Evolutionary conservation across 2,113 vertebrate species (phyloP).

Genomic region (Daboia siamensis): DNA sequence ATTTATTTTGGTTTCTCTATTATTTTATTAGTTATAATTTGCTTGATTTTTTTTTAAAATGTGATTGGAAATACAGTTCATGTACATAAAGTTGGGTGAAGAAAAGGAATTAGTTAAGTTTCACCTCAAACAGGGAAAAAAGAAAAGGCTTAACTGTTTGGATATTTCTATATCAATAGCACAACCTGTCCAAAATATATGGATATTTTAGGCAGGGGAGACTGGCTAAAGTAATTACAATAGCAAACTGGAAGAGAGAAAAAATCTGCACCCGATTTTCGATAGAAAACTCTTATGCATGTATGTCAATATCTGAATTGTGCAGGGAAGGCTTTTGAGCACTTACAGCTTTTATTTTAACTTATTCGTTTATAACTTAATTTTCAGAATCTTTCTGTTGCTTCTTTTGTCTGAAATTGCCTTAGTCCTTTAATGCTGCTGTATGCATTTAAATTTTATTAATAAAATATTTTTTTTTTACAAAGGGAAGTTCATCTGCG

Average conservation of each 20-base stretch:
- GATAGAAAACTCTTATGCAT: not conserved
- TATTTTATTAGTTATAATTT: constrained; percentile 36
- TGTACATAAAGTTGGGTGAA: not conserved
- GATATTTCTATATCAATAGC: constrained; percentile 49
- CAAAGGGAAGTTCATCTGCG: constrained; percentile 45
- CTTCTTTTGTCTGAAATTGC: not conserved
- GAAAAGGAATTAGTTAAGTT: not conserved
- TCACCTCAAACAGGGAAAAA: constrained; percentile 33
- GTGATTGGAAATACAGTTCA: constrained; percentile 16
- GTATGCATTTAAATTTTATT: not conserved
- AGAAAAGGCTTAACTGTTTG: constrained; percentile 38
- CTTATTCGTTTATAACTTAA: not conserved
- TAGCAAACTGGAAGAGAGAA: not conserved
- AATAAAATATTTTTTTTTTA: not conserved
- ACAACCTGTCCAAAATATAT: not conserved
- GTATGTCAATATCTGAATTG: not conserved
- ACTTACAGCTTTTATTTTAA: not conserved
- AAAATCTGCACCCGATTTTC: not conserved
- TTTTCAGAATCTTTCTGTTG: not conserved
- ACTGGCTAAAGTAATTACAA: not conserved
- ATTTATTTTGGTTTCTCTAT: constrained; percentile 51
- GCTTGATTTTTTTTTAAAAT: constrained; percentile 37
- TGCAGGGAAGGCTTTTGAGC: not conserved
- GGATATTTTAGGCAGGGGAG: not conserved
- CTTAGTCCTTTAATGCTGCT: not conserved